phyloP scores from a whole-genome alignment of 2,888 invertebrate species.

The Eilema griseolum region DNA sequence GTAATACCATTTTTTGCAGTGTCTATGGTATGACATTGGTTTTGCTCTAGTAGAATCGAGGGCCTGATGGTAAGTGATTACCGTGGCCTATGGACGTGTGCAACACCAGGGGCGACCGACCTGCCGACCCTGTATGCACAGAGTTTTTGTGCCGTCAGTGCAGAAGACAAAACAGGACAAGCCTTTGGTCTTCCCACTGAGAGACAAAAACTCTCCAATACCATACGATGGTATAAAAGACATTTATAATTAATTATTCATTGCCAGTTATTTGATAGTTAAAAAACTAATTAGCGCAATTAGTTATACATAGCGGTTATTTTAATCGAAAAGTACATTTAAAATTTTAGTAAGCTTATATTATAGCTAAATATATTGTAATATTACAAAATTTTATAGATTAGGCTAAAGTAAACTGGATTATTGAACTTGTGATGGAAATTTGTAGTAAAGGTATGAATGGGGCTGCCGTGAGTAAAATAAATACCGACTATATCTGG shows the following conservation, averaged over 20 bases:
- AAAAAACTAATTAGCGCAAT: slow-evolving; percentile 67
- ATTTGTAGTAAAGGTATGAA: slow-evolving; percentile 21
- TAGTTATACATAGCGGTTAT: slow-evolving; percentile 61
- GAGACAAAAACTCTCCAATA: too few relatives aligned
- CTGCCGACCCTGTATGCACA: too few relatives aligned
- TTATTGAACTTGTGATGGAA: slow-evolving; percentile 34
- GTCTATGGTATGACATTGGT: too few relatives aligned
- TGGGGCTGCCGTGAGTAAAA: slow-evolving; percentile 18
- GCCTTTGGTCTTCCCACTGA: too few relatives aligned
- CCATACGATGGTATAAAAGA: slow-evolving; percentile 34
- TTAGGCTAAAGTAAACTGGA: slow-evolving; percentile 33
- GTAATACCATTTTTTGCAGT: too few relatives aligned
- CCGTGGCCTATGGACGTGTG: too few relatives aligned
- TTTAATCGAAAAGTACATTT: slow-evolving; percentile 57
- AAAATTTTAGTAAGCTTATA: slow-evolving; percentile 48
- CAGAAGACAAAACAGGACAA: too few relatives aligned
- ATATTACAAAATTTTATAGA: slow-evolving; percentile 50
- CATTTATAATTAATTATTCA: slow-evolving; percentile 64
- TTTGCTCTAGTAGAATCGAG: too few relatives aligned
- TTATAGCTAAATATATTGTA: slow-evolving; percentile 43
- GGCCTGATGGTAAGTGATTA: too few relatives aligned
- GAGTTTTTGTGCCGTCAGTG: too few relatives aligned
- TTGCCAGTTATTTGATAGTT: slow-evolving; percentile 67
- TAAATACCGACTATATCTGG: background rate
- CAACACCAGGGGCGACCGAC: too few relatives aligned